phyloP scores from a whole-genome alignment of 2,797 vertebrate species.

The Acanthurus lineatus region DNA sequence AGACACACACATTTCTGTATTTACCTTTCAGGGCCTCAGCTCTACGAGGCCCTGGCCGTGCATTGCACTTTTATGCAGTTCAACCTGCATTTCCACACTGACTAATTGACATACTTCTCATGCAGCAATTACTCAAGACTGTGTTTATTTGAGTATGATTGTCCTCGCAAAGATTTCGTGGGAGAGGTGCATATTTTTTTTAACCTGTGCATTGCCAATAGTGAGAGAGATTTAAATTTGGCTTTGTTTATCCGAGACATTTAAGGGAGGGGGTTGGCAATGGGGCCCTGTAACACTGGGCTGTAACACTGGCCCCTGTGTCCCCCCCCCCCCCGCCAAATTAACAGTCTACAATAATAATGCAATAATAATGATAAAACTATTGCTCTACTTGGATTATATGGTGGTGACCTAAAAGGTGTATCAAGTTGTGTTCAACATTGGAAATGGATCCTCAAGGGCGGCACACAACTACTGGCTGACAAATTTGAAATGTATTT shows the following conservation, averaged over 20 bases:
- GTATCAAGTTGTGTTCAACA: no score
- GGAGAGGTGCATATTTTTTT: slow-evolving; percentile 11
- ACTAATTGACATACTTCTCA: slow-evolving; percentile 33
- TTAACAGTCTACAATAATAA: no score
- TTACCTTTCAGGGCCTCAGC: slow-evolving; percentile 19
- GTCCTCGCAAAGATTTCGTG: neutral
- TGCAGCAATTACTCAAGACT: neutral
- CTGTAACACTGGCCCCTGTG: no score
- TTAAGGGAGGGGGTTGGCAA: no score
- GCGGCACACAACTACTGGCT: no score
- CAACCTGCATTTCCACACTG: slow-evolving; percentile 70
- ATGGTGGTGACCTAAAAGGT: no score
- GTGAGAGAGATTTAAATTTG: neutral
- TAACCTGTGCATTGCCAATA: neutral
- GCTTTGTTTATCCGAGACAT: neutral
- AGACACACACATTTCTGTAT: neutral
- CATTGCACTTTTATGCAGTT: slow-evolving; percentile 43
- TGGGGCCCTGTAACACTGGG: no score
- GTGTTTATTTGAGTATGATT: slow-evolving; percentile 6
- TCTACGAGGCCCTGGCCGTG: neutral
- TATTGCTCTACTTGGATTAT: no score
- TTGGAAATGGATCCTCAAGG: no score
- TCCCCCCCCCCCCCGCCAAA: no score
- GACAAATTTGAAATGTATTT: no score
- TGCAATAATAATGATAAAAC: no score